These are phyloP conservation scores for Timema podura DNA, from an alignment of 2,888 invertebrate species.

Conservation along the genomic window DNA sequence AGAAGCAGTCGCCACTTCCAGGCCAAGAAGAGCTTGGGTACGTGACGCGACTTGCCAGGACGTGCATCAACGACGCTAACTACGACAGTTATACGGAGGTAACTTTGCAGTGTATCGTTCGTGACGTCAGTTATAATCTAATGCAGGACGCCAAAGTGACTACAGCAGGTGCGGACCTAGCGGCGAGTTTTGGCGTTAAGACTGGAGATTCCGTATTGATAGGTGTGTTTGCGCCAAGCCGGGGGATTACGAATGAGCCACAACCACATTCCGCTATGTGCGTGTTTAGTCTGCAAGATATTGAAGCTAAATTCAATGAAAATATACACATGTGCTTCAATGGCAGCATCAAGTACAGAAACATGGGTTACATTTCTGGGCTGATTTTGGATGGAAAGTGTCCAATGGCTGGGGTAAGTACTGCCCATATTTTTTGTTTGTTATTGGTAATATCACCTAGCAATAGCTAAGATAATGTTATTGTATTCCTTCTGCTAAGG, in stretches of 20 bases:
- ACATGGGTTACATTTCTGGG: constrained; percentile 87
- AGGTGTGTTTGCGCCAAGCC: constrained; percentile 84
- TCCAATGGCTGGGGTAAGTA: constrained; percentile 72
- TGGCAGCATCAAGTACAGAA: constrained; percentile 87
- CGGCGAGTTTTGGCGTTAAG: constrained; percentile 75
- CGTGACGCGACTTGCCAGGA: constrained; percentile 83
- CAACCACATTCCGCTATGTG: constrained; percentile 84
- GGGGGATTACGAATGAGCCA: constrained; percentile 81
- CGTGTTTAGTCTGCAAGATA: constrained; percentile 84
- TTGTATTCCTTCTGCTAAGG: too few species aligned
- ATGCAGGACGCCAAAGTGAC: constrained; percentile 90
- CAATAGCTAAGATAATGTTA: too few species aligned
- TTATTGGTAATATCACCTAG: too few species aligned
- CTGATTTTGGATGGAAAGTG: constrained; percentile 89
- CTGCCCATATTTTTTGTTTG: not conserved
- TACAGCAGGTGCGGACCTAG: constrained; percentile 75
- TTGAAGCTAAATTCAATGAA: constrained; percentile 89
- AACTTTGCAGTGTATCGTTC: constrained; percentile 79
- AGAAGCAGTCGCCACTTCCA: constrained; percentile 85
- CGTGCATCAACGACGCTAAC: constrained; percentile 91
- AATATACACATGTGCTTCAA: constrained; percentile 98
- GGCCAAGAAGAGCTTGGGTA: constrained; percentile 87
- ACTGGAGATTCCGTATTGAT: constrained; percentile 78
- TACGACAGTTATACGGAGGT: constrained; percentile 98
- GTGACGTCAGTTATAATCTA: constrained; percentile 76